A percentile compares a stretch with the other conserved stretches of the same genome.
phyloP scores from a whole-genome alignment of 2,797 vertebrate species.

The Columba guinea region DNA sequence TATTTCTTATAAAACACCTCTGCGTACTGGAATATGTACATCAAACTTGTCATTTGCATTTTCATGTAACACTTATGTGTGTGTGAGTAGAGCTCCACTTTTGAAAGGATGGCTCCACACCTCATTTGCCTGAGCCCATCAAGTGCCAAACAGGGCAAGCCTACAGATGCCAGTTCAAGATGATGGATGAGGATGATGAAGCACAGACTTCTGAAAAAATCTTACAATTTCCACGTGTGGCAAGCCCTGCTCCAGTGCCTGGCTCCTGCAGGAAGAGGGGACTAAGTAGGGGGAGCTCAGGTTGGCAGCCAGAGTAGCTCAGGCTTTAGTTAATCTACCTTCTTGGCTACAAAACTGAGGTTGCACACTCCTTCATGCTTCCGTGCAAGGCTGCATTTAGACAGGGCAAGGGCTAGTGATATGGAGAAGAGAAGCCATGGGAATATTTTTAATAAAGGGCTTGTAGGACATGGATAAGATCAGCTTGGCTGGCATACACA shows the following conservation, averaged over 20 bases:
- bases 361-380: neutral
- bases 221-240: accelerated
- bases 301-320: neutral
- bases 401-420: neutral
- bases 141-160: neutral
- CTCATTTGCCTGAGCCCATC: neutral
- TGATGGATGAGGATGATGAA: neutral
- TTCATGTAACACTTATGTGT: neutral
- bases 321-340: neutral
- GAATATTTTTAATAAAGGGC: constrained; percentile 16
- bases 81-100: neutral
- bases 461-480: neutral
- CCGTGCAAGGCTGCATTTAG: neutral
- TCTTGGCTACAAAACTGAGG: neutral
- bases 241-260: neutral
- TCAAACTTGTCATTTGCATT: neutral
- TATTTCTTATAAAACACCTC: neutral
- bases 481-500: neutral
- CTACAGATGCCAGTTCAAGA: neutral
- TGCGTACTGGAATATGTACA: neutral
- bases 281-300: neutral
- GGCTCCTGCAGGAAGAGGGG: neutral
- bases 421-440: neutral
- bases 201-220: neutral
- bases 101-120: neutral